Conservation (phyloP, 35 echinoderm and acorn worm species). For the Hemicentrotus pulcherrimus region DNA sequence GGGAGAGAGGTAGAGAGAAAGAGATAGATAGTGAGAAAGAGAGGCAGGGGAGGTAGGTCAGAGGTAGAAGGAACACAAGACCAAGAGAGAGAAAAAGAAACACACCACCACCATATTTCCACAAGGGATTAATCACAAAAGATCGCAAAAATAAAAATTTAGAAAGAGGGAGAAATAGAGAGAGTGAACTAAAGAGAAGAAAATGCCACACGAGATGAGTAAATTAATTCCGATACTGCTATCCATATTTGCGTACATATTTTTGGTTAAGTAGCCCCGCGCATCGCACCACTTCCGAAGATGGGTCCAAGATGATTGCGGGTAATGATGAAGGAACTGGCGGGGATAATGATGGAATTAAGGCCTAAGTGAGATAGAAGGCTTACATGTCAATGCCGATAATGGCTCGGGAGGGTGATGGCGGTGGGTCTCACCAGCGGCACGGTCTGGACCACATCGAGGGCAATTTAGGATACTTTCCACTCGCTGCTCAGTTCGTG, state of each 20-base stretch:
- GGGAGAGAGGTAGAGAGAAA: not conserved
- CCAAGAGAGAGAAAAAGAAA: too few species aligned
- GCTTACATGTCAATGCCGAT: constrained; percentile 30
- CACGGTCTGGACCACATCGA: not conserved
- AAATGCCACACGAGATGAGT: not conserved
- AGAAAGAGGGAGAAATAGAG: not conserved
- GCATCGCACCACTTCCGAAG: constrained; percentile 16
- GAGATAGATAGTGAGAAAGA: not conserved
- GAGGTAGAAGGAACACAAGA: not conserved
- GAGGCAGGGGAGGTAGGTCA: not conserved
- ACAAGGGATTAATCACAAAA: too few species aligned
- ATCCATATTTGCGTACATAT: constrained; percentile 32
- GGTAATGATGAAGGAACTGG: constrained; percentile 24
- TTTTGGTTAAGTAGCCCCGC: not conserved
- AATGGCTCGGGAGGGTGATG: constrained; percentile 12
- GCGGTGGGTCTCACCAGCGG: not conserved
- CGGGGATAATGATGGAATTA: constrained; percentile 39
- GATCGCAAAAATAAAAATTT: too few species aligned
- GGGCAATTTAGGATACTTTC: constrained; percentile 29
- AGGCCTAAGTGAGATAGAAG: constrained; percentile 45
- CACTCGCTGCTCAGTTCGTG: not conserved
- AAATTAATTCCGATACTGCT: constrained; percentile 33
- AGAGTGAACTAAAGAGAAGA: not conserved
- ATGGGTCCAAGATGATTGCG: constrained; percentile 16
- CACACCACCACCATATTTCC: too few species aligned